Conservation (phyloP, 2,797 vertebrate species). For the Lophotriccus pileatus region DNA sequence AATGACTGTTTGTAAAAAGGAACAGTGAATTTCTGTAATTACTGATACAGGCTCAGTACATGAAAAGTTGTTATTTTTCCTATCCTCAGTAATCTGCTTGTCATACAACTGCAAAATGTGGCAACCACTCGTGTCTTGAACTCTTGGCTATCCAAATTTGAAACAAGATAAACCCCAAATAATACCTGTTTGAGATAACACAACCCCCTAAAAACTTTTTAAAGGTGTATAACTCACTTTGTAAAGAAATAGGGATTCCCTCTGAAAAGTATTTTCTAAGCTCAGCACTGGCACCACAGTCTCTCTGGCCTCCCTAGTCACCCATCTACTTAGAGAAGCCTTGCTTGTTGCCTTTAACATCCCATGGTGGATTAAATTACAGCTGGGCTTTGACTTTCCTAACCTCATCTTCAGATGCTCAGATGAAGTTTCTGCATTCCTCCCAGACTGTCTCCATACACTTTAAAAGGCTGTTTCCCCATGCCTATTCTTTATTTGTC, state of each 20-base stretch:
- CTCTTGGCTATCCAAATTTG: background rate
- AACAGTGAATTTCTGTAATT: background rate
- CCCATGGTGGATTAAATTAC: background rate
- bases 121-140: background rate
- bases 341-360: background rate
- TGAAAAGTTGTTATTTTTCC: background rate
- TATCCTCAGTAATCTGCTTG: background rate
- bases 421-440: background rate
- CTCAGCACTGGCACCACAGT: background rate
- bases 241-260: background rate
- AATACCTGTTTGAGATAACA: background rate
- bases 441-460: background rate
- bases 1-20: background rate
- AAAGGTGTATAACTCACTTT: background rate
- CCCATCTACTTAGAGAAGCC: accelerated
- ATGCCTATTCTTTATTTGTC: background rate
- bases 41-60: background rate
- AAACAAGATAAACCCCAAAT: background rate
- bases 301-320: background rate
- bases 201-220: background rate
- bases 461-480: background rate
- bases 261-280: background rate
- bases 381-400: background rate
- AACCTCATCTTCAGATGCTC: background rate
- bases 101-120: background rate